Conservation (phyloP, 2,113 vertebrate species). For the Beaufortia kweichowensis region DNA sequence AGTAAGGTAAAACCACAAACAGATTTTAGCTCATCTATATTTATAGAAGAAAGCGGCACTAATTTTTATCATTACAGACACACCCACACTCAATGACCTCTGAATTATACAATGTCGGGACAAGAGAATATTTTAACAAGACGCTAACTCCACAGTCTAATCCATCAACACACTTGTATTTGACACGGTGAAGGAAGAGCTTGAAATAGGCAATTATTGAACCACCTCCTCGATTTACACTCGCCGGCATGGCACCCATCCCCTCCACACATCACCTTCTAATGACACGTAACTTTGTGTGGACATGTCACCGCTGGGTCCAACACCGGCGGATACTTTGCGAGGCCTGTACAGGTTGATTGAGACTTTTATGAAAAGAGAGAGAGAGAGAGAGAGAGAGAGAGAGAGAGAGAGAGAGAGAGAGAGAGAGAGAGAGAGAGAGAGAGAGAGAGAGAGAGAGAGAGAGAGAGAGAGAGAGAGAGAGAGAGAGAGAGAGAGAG, state of each 20-base stretch:
- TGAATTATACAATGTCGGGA: slow-evolving; percentile 78
- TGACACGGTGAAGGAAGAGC: slow-evolving; percentile 77
- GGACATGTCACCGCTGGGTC: slow-evolving; percentile 20
- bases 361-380: neutral
- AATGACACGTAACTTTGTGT: slow-evolving; percentile 1
- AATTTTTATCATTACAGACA: slow-evolving; percentile 71
- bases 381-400: neutral
- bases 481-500: neutral
- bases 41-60: slow-evolving; percentile 73
- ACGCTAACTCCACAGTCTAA: slow-evolving; percentile 73
- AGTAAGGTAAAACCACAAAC: slow-evolving; percentile 64
- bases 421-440: neutral
- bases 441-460: slow-evolving; percentile 9
- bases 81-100: slow-evolving; percentile 52
- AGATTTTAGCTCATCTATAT: slow-evolving; percentile 72
- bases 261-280: slow-evolving; percentile 41
- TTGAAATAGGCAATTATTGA: slow-evolving; percentile 85
- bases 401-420: neutral
- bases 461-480: slow-evolving; percentile 1
- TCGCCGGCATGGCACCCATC: neutral
- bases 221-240: slow-evolving; percentile 74
- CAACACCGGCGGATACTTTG: neutral
- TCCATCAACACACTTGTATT: slow-evolving; percentile 75
- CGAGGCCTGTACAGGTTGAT: neutral
- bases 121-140: slow-evolving; percentile 74